Percentiles rank a stretch among this genome's conserved stretches.
phyloP scores from a whole-genome alignment of 2,888 invertebrate species.

The Conops quadrifasciatus region DNA sequence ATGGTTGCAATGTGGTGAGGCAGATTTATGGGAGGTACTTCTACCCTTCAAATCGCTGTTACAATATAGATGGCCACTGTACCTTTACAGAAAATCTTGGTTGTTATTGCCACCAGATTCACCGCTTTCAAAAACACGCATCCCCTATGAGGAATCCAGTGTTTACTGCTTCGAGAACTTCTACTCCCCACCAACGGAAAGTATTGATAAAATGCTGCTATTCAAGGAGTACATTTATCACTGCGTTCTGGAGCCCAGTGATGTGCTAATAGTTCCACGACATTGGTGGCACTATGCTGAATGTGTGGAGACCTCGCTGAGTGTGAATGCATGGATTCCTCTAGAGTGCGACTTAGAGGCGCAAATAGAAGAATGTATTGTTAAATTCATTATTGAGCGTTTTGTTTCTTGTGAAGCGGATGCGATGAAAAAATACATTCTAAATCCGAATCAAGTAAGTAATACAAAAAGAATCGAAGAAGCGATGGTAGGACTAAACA shows the following conservation, averaged over 20 bases:
- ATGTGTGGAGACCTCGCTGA: slow-evolving; percentile 76
- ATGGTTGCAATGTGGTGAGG: slow-evolving; percentile 91
- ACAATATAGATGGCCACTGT: too few relatives aligned
- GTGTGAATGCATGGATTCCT: slow-evolving; percentile 78
- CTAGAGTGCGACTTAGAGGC: slow-evolving; percentile 64
- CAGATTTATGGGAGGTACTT: slow-evolving; percentile 85
- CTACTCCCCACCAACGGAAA: slow-evolving; percentile 68
- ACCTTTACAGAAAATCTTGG: slow-evolving; percentile 82
- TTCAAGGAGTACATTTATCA: slow-evolving; percentile 59
- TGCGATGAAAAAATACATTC: slow-evolving; percentile 66
- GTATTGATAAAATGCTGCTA: slow-evolving; percentile 40
- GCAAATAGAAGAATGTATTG: slow-evolving; percentile 70
- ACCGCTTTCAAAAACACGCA: slow-evolving; percentile 78
- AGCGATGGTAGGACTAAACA: not conserved
- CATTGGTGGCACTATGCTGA: slow-evolving; percentile 99
- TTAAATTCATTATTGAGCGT: slow-evolving; percentile 73
- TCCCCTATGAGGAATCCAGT: slow-evolving; percentile 97
- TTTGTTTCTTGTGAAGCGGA: slow-evolving; percentile 69
- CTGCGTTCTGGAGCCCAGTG: slow-evolving; percentile 80
- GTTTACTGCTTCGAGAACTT: slow-evolving; percentile 88
- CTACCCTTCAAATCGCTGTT: too few relatives aligned
- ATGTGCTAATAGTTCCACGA: slow-evolving; percentile 86
- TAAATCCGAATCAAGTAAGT: slow-evolving; percentile 76
- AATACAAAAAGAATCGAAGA: not conserved
- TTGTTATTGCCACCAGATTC: slow-evolving; percentile 85